Percentiles rank a stretch among this genome's conserved stretches.
Evolutionary conservation across 92 coral and sea anemone genomes (phyloP).

Genomic region (Heliopora coerulea): DNA sequence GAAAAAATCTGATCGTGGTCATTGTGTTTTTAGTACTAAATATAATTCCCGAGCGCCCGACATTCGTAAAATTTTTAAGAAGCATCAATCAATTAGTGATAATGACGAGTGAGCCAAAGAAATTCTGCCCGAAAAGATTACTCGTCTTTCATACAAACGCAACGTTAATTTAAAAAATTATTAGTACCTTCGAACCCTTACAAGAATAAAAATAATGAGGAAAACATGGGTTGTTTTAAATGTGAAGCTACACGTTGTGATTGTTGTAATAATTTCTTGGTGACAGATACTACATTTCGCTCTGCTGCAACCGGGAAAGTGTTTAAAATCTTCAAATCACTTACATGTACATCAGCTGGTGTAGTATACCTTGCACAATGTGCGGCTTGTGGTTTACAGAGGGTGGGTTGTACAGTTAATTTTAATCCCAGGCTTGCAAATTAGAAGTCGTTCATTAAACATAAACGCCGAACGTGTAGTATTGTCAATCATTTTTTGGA

Average conservation of each 20-base stretch:
- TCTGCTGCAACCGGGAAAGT: background rate
- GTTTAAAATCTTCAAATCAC: background rate
- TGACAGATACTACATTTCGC: background rate
- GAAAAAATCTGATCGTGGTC: background rate
- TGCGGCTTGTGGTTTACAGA: conserved; percentile 6
- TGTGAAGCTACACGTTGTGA: conserved; percentile 14
- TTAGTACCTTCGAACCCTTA: conserved; percentile 2
- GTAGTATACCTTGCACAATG: conserved; percentile 14
- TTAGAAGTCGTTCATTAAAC: background rate
- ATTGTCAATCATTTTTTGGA: conserved; percentile 1
- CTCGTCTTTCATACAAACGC: conserved; percentile 3
- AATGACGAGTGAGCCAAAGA: conserved; percentile 6
- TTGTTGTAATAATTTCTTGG: conserved; percentile 1
- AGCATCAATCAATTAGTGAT: background rate
- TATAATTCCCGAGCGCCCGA: conserved; percentile 6
- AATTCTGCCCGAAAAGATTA: background rate
- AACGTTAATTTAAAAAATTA: background rate
- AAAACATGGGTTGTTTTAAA: conserved; percentile 15
- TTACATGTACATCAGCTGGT: background rate
- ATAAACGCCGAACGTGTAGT: background rate
- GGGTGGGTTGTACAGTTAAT: conserved; percentile 4
- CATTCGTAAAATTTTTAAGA: conserved; percentile 1
- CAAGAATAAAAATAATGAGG: too few relatives aligned
- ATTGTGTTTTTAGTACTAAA: conserved; percentile 2
- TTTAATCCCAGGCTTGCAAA: background rate